phyloP scores from a whole-genome alignment of 2,113 vertebrate genomes.

The Myotis brandtii region DNA sequence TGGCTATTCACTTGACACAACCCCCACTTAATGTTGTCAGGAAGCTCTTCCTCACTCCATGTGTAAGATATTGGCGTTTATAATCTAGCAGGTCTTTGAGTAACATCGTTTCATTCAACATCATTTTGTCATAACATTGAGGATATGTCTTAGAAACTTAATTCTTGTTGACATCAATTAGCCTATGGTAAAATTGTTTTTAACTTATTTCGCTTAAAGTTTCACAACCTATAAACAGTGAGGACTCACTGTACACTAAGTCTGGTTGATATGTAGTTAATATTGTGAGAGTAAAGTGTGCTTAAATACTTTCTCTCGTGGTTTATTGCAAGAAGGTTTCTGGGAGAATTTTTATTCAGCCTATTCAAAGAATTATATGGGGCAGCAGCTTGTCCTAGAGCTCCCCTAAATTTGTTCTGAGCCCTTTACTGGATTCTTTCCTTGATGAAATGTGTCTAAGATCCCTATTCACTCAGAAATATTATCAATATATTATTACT shows the following conservation, averaged over 20 bases:
- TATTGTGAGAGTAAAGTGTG: slow-evolving; percentile 51
- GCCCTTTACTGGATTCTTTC: background rate
- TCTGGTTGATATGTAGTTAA: slow-evolving; percentile 62
- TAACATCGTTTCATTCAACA: background rate
- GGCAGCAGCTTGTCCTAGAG: background rate
- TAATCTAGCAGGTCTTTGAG: slow-evolving; percentile 38
- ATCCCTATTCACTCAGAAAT: background rate
- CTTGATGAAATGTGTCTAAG: slow-evolving; percentile 26
- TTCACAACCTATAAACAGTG: background rate
- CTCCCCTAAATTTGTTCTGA: slow-evolving; percentile 55
- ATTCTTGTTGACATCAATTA: background rate
- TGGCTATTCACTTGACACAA: background rate
- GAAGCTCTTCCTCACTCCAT: background rate
- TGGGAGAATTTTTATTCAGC: slow-evolving; percentile 45
- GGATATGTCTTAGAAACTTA: background rate
- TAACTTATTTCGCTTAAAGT: background rate
- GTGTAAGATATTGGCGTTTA: slow-evolving; percentile 63
- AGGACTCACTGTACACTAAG: background rate
- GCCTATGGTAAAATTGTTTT: background rate
- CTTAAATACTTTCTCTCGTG: slow-evolving; percentile 66
- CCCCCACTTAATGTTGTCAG: slow-evolving; percentile 9
- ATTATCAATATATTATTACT: background rate
- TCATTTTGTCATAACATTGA: background rate
- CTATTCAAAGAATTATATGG: slow-evolving; percentile 62
- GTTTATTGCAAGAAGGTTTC: slow-evolving; percentile 61